Conservation (phyloP, 2,113 vertebrate genomes). For the Tiliqua scincoides region DNA sequence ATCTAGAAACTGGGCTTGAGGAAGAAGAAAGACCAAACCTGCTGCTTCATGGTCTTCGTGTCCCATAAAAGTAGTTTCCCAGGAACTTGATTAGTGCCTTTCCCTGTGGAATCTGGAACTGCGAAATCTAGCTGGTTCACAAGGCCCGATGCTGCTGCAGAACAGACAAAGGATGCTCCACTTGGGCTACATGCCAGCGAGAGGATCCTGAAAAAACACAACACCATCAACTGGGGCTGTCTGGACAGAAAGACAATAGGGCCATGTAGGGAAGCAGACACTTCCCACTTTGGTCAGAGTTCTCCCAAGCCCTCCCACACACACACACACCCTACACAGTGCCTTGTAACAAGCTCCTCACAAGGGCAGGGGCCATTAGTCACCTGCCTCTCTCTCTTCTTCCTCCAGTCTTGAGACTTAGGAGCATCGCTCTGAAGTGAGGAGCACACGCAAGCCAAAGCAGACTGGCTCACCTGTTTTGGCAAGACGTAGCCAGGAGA, state of each 20-base stretch:
- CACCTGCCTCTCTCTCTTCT: too few relatives aligned
- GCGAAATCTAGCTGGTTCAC: slow-evolving; percentile 58
- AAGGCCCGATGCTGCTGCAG: slow-evolving; percentile 84
- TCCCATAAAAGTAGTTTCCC: slow-evolving; percentile 95
- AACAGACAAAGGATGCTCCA: slow-evolving; percentile 94
- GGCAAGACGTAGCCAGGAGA: background rate
- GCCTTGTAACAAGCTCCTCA: too few relatives aligned
- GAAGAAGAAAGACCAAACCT: slow-evolving; percentile 75
- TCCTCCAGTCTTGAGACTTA: too few relatives aligned
- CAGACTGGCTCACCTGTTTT: too few relatives aligned
- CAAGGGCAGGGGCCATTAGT: too few relatives aligned
- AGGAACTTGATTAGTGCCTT: slow-evolving; percentile 76
- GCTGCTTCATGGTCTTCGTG: slow-evolving; percentile 96
- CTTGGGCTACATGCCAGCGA: slow-evolving; percentile 94
- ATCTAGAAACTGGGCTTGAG: slow-evolving; percentile 26
- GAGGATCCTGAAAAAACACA: slow-evolving; percentile 84
- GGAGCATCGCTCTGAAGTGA: too few relatives aligned
- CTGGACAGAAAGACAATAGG: background rate
- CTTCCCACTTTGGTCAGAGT: too few relatives aligned
- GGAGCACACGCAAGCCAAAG: too few relatives aligned
- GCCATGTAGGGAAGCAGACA: too few relatives aligned
- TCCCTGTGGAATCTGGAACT: slow-evolving; percentile 62
- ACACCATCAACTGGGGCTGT: background rate
- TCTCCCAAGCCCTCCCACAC: too few relatives aligned
- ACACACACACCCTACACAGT: too few relatives aligned